phyloP scores from a whole-genome alignment of 1,140 invertebrate genomes.

The Aphis craccivora region DNA sequence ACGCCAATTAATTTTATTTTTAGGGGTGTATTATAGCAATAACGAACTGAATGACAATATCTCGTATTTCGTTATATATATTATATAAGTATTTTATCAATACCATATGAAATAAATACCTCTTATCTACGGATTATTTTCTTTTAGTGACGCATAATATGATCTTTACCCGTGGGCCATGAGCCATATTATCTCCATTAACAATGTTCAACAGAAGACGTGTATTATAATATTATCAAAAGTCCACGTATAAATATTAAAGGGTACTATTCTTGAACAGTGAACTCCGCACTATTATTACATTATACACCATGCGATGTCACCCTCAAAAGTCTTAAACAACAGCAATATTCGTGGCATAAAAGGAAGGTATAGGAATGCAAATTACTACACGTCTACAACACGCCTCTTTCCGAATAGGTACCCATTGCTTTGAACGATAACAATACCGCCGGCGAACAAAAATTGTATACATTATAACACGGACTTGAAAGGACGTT shows the following conservation, averaged over 20 bases:
- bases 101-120: neutral
- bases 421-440: neutral
- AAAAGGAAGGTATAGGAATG: neutral
- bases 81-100: neutral
- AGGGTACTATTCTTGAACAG: neutral
- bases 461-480: neutral
- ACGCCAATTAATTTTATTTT: neutral
- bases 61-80: neutral
- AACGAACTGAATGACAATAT: neutral
- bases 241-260: neutral
- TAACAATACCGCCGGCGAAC: neutral
- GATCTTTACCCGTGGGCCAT: fast-evolving
- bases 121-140: neutral
- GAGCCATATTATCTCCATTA: neutral
- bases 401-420: neutral
- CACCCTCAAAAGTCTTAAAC: neutral
- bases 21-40: neutral
- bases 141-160: neutral
- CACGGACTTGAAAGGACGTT: neutral
- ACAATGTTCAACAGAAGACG: neutral
- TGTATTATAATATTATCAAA: neutral
- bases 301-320: neutral
- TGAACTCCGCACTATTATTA: neutral
- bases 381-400: neutral
- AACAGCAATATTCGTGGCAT: neutral